Base-by-base conservation (phyloP, 2,888 invertebrate species). In the Sphecodes monilicornis region DNA sequence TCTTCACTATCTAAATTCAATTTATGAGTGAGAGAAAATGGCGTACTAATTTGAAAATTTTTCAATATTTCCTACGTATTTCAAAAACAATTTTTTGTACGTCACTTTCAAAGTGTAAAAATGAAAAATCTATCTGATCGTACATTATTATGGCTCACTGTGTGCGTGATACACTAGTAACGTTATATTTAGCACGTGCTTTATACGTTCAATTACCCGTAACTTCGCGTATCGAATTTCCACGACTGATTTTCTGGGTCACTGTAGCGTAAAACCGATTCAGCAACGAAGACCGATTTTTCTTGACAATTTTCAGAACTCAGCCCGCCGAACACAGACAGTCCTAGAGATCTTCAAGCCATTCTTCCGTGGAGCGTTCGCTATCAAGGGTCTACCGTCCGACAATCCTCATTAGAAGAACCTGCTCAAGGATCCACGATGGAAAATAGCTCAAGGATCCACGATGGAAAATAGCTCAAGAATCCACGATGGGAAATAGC, bases 331-430 rank as follows among this genome's bases (percentile, higher is more conserved):
- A 80, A 97, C 97, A 91, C 97, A 97, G 92, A 96, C 96, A 39
- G 96, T 97, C 90, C 94, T 97, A 88, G 96, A 97, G 79, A 96
- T 97, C 66, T 97, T 98, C 95, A 96, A 97, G 91, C 97, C 98
- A 4, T 95, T 97, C 83, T 96, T 98, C 94, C 96, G 97, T 26
- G 96, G 97, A n/a, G 95, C 96, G 18, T 96, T 98, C 93, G 96
- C 97, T 88, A 97, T 97, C 87, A 97, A 97, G 93, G 97, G 97
- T 6, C 95, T 96, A 26, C 94, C 94, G 1, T 94, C 94, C 66
- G 94, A 95, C 82, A 88, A 92, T n/a, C 88, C 81, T 8, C 80
- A 90, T 22, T 92, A 84, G 74, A 68, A 60, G 39, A 69, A n/a
- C 1, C 18, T 8, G 2, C 18, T 26, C 32, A 39, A 11, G 11